A percentile compares a stretch with the other conserved stretches of the same genome.
Conservation (phyloP, 2,888 invertebrate species). For the Nymphalis c-album region DNA sequence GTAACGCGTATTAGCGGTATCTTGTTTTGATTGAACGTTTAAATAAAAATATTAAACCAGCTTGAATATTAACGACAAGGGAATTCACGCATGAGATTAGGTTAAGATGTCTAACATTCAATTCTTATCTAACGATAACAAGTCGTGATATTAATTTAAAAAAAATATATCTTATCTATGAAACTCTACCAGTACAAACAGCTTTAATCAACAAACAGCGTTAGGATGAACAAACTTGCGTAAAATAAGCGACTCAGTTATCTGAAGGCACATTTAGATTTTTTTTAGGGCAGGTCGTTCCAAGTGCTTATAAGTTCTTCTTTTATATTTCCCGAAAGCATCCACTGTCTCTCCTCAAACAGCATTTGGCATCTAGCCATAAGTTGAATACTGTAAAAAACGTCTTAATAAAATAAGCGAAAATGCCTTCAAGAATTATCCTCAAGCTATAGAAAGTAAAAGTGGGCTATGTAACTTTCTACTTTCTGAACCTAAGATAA, state of each 20-base stretch:
- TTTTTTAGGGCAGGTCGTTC: constrained; percentile 20
- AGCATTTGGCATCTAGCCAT: constrained; percentile 45
- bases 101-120: constrained; percentile 52
- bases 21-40: constrained; percentile 61
- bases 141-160: constrained; percentile 63
- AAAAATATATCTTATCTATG: constrained; percentile 63
- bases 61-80: constrained; percentile 52
- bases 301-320: constrained; percentile 24
- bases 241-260: constrained; percentile 11
- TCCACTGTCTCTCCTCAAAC: constrained; percentile 42
- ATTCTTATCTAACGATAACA: constrained; percentile 62
- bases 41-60: constrained; percentile 46
- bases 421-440: constrained; percentile 23
- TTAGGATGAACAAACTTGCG: constrained; percentile 19
- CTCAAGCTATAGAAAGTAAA: constrained; percentile 23
- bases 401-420: constrained; percentile 28
- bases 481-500: background rate
- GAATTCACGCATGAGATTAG: constrained; percentile 60
- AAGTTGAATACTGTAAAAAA: constrained; percentile 36
- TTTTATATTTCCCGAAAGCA: constrained; percentile 32
- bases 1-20: constrained; percentile 54
- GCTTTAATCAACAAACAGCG: constrained; percentile 55
- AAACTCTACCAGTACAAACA: constrained; percentile 55
- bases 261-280: constrained; percentile 7
- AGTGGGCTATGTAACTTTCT: constrained; percentile 1